Evolutionary conservation across 2,797 vertebrate genomes (phyloP).

Genomic region (Phyllotis vaccarum): DNA sequence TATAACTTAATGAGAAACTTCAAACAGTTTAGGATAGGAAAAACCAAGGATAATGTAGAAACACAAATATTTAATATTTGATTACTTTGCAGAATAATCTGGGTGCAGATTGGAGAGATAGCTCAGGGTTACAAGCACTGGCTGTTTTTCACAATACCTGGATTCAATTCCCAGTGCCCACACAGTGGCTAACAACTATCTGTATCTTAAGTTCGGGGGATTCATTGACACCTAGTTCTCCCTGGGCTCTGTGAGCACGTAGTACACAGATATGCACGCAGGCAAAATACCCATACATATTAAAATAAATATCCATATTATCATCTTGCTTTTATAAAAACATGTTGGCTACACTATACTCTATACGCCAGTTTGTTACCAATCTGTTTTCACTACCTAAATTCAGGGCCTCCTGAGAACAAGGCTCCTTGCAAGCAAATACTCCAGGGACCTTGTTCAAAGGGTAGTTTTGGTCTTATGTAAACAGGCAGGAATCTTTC

Average conservation of each 20-base stretch:
- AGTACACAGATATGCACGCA: neutral
- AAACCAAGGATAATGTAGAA: slow-evolving; percentile 17
- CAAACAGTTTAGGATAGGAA: neutral
- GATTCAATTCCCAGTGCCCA: neutral
- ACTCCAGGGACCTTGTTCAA: slow-evolving; percentile 17
- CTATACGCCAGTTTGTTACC: slow-evolving; percentile 11
- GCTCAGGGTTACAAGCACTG: neutral
- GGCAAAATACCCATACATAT: neutral
- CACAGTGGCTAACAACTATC: neutral
- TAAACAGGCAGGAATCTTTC: slow-evolving; percentile 73
- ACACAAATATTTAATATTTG: slow-evolving; percentile 57
- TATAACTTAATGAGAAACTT: slow-evolving; percentile 25
- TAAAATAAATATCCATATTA: neutral
- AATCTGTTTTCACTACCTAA: slow-evolving; percentile 47
- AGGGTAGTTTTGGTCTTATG: slow-evolving; percentile 60
- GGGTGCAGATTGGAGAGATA: neutral
- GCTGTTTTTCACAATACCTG: neutral
- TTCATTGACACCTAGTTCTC: neutral
- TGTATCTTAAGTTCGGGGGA: neutral
- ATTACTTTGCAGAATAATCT: slow-evolving; percentile 33
- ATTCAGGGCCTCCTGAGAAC: slow-evolving; percentile 36
- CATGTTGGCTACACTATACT: slow-evolving; percentile 14
- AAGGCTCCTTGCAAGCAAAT: neutral
- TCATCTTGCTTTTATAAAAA: neutral
- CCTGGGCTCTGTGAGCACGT: neutral